Conservation (phyloP, 2,113 vertebrate species). For the Peucedramus taeniatus region DNA sequence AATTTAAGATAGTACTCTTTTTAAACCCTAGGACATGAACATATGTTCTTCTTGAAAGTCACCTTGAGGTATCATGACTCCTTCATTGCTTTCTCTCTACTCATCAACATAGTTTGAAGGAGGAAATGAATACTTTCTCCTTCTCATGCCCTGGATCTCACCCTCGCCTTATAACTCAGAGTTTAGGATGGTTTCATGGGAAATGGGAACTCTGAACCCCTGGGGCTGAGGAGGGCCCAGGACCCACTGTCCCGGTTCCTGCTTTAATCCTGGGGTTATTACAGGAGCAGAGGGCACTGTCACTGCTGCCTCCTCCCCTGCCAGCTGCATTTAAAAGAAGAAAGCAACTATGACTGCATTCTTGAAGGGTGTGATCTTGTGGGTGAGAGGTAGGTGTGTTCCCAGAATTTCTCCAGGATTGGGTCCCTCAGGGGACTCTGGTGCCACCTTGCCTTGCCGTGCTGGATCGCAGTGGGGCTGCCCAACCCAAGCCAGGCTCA, state of each 20-base stretch:
- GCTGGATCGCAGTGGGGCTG: neutral
- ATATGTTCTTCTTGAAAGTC: neutral
- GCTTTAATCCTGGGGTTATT: conserved; percentile 44
- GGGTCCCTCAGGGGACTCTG: neutral
- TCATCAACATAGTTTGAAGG: neutral
- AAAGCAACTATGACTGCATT: conserved; percentile 34
- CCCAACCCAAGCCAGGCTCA: neutral
- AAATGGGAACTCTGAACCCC: conserved; percentile 23
- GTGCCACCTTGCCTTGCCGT: neutral
- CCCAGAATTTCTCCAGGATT: neutral
- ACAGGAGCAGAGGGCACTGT: neutral
- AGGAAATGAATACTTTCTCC: conserved; percentile 17
- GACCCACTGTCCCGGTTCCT: conserved; percentile 18
- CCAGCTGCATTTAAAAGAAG: conserved; percentile 30
- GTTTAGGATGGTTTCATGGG: conserved; percentile 22
- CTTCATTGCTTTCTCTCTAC: neutral
- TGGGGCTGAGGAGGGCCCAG: conserved; percentile 50
- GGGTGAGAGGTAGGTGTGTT: conserved; percentile 12
- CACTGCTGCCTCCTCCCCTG: neutral
- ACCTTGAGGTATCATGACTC: neutral
- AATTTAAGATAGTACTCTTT: neutral
- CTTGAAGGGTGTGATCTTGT: conserved; percentile 34
- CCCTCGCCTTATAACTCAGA: neutral
- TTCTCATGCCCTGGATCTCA: neutral
- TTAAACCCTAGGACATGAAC: neutral